These are phyloP conservation scores for Spodoptera frugiperda DNA, from an alignment of 1,140 invertebrate species.

Conservation along the genomic window DNA sequence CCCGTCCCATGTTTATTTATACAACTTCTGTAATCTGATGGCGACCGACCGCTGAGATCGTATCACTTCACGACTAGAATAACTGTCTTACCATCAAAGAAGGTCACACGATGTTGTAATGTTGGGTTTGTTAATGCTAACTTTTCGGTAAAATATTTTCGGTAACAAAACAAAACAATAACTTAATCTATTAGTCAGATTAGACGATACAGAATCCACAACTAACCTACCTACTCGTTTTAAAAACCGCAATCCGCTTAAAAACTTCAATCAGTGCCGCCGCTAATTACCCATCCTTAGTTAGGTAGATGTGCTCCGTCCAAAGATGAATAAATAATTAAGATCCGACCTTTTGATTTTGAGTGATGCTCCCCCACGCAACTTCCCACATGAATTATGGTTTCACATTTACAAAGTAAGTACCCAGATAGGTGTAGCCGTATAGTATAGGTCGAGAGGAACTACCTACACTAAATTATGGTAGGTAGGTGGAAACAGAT, in stretches of 20 bases:
- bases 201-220: not conserved
- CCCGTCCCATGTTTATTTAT: constrained; percentile 71
- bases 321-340: constrained; percentile 15
- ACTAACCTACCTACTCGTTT: not conserved
- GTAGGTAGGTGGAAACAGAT: constrained; percentile 64
- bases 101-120: constrained; percentile 38
- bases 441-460: constrained; percentile 51
- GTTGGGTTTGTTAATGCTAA: constrained; percentile 1
- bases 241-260: not conserved
- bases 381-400: constrained; percentile 18
- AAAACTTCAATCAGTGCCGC: constrained; percentile 5
- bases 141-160: not conserved
- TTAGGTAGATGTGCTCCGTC: not conserved
- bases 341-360: constrained; percentile 12
- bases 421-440: constrained; percentile 17
- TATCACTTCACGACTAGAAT: constrained; percentile 58
- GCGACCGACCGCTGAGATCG: constrained; percentile 56
- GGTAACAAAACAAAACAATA: constrained; percentile 1
- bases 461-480: constrained; percentile 63
- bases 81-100: constrained; percentile 51
- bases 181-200: too few relatives aligned
- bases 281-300: not conserved
- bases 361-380: constrained; percentile 13
- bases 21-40: constrained; percentile 67
- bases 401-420: not conserved